These are phyloP conservation scores for Eueides isabella DNA, from an alignment of 1,140 invertebrate species.

Conservation along the genomic window DNA sequence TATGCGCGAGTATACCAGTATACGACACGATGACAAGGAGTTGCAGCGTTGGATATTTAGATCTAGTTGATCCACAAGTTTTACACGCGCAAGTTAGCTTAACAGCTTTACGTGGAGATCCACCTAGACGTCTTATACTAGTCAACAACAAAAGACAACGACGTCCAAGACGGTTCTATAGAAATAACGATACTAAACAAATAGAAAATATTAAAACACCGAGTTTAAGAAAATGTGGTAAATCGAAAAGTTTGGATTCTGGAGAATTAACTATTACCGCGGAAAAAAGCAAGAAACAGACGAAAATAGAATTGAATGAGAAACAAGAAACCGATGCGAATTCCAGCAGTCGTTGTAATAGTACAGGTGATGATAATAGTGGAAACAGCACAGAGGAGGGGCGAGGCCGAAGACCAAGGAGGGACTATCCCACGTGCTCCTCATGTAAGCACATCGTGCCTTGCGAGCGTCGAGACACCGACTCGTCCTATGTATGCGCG, in stretches of 20 bases:
- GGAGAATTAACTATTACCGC: constrained; percentile 86
- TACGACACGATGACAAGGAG: constrained; percentile 90
- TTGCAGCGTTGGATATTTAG: constrained; percentile 92
- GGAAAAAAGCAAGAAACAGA: constrained; percentile 67
- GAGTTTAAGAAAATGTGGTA: constrained; percentile 89
- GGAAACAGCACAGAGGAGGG: constrained; percentile 58
- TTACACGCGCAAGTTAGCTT: constrained; percentile 88
- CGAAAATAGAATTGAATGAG: constrained; percentile 44
- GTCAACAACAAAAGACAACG: constrained; percentile 83
- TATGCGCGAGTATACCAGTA: constrained; percentile 76
- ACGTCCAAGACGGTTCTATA: constrained; percentile 52
- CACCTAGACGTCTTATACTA: constrained; percentile 88
- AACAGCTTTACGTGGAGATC: constrained; percentile 86
- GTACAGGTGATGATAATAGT: constrained; percentile 59
- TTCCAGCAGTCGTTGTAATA: constrained; percentile 55
- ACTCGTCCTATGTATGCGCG: constrained; percentile 46
- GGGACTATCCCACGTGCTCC: constrained; percentile 58
- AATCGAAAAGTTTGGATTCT: constrained; percentile 92
- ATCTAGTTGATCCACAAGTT: constrained; percentile 88
- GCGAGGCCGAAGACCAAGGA: constrained; percentile 53
- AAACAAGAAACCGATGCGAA: constrained; percentile 44
- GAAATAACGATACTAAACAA: constrained; percentile 52
- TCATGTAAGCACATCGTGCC: not conserved
- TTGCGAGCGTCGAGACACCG: not conserved
- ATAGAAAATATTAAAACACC: constrained; percentile 63